Evolutionary conservation across 2,888 invertebrate species (phyloP), one percentile per base, ranked within the genome.

Genomic region (Synergus itoensis): DNA sequence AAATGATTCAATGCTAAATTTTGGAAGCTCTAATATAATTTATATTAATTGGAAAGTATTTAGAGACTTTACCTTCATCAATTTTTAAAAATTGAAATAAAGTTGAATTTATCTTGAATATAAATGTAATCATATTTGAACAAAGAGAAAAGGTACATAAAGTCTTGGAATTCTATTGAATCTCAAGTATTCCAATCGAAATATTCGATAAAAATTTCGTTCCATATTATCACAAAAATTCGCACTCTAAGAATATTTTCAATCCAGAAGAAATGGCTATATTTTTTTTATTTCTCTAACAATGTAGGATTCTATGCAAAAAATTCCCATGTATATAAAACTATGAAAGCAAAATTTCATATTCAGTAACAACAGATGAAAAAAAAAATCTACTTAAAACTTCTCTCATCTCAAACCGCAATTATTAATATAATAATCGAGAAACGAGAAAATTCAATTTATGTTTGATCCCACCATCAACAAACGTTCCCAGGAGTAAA

Each of bases 371-470:
- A 21, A 21, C 14, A 45, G 5, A 69, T 48, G 53, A n/a, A 4
- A 53, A 53, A n/a, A n/a, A 73, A 57, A 73, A 53, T 53, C 48
- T 28, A 43, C 21, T 69, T 28, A 69, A 69, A 69, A 48, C 21
- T 69, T 69, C n/a, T 28, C 45, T 14, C 16, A 69, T 28, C 28
- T 36, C 4, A 48, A 21, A 45, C 14, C 48, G 48, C 8, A 48
- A 48, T 48, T 69, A 48, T 69, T 69, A 48, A 69, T 65, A 65
- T 69, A 69, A 69, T 69, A 48, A 45, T 28, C 45, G 45, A 48
- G 69, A 69, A 69, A 69, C 48, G 48, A 48, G 69, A 11, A 69
- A 48, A 69, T 69, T 69, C 69, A 69, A 69, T 69, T 69, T 69
- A 69, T 69, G 28, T 69, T 69, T 69, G 28, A 69, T 48, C 28